phyloP scores from a whole-genome alignment of 2,113 vertebrate genomes.

The Butorides virescens region DNA sequence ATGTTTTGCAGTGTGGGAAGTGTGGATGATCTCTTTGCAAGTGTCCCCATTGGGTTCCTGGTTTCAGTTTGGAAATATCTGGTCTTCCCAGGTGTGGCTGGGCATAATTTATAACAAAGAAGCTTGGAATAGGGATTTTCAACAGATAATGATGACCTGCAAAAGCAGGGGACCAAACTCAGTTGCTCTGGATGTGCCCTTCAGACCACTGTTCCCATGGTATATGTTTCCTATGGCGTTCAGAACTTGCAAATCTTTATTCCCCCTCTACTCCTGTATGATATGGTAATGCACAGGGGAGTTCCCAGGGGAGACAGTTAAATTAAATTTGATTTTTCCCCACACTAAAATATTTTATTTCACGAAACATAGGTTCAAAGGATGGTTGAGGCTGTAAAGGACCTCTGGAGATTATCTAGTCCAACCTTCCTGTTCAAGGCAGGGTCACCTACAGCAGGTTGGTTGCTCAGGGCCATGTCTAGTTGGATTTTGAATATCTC shows the following conservation, averaged over 20 bases:
- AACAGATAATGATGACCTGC: not conserved
- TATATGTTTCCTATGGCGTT: not conserved
- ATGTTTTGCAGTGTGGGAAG: not conserved
- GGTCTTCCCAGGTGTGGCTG: not conserved
- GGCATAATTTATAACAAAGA: not conserved
- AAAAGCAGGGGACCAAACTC: not conserved
- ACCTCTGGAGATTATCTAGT: not conserved
- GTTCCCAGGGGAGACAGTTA: not conserved
- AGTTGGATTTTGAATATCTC: not conserved
- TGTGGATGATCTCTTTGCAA: not conserved
- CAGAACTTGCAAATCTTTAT: not conserved
- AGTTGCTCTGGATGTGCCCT: not conserved
- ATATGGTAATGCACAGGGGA: not conserved
- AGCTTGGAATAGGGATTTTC: not conserved
- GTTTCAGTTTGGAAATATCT: not conserved
- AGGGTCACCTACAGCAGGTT: not conserved
- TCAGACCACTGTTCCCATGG: not conserved
- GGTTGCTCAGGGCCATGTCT: no score
- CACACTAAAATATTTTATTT: not conserved
- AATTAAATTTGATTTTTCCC: not conserved
- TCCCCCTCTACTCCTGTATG: not conserved
- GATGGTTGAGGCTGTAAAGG: not conserved
- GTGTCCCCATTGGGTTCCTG: not conserved
- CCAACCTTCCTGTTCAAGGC: not conserved
- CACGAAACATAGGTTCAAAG: not conserved